These are phyloP conservation scores for Oxystoma pomonae DNA, from an alignment of 2,888 invertebrate genomes.

Conservation along the genomic window DNA sequence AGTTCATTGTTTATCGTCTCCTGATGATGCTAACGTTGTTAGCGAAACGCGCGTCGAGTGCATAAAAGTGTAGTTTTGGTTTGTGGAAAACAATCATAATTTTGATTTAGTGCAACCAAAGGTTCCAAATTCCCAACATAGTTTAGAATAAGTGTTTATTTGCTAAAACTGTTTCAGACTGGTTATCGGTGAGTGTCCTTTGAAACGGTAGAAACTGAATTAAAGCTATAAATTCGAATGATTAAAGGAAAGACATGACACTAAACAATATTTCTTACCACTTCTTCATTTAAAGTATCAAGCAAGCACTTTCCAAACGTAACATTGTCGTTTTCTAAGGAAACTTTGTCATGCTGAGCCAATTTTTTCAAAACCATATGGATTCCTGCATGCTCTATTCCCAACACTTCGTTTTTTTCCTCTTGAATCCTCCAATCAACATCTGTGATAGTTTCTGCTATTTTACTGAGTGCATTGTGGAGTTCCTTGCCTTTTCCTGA, in stretches of 20 bases:
- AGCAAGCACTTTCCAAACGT: conserved; percentile 60
- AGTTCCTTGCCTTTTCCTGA: conserved; percentile 31
- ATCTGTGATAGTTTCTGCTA: conserved; percentile 49
- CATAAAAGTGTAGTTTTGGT: no score
- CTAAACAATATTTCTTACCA: conserved; percentile 46
- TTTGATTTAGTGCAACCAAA: no score
- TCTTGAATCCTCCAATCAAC: conserved; percentile 54
- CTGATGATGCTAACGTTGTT: no score
- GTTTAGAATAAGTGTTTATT: conserved; percentile 13
- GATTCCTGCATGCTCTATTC: conserved; percentile 71
- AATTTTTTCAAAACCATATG: conserved; percentile 76
- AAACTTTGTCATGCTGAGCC: conserved; percentile 58
- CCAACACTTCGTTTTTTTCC: conserved; percentile 48
- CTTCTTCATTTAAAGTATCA: conserved; percentile 51
- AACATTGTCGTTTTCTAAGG: conserved; percentile 42
- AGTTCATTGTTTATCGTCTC: no score
- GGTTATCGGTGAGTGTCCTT: no score
- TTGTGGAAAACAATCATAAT: no score
- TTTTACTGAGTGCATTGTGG: conserved; percentile 46
- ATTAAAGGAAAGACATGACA: conserved; percentile 2
- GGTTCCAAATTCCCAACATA: no score
- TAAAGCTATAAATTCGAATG: no score
- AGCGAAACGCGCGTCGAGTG: no score
- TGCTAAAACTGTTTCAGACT: no score
- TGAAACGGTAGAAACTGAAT: no score